Conservation (phyloP, 2,888 invertebrate genomes). For the Noctua pronuba region DNA sequence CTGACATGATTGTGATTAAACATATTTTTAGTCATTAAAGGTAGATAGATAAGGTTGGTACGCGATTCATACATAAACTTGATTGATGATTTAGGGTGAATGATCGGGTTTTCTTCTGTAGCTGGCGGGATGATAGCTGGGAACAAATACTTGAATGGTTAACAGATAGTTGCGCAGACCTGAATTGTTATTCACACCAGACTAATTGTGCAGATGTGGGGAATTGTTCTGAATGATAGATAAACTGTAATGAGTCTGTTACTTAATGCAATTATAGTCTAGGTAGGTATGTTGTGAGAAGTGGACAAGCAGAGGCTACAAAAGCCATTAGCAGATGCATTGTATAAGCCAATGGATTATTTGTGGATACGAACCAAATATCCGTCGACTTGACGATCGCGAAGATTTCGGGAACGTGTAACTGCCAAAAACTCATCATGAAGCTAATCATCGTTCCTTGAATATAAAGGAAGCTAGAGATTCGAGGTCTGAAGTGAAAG, state of each 20-base stretch:
- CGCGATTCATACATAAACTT: neutral
- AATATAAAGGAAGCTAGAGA: neutral
- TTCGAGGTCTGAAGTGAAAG: neutral
- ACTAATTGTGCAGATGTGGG: neutral
- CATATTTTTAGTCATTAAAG: neutral
- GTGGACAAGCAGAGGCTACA: neutral
- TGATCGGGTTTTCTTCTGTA: neutral
- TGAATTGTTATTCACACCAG: neutral
- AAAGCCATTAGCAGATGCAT: neutral
- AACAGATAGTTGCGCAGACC: neutral
- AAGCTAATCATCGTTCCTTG: neutral
- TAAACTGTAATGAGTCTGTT: neutral
- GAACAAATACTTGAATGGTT: slow-evolving; percentile 2
- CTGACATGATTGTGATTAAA: slow-evolving; percentile 16
- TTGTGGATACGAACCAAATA: neutral
- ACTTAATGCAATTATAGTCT: neutral
- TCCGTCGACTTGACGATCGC: neutral
- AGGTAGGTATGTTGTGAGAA: neutral
- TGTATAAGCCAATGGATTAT: neutral
- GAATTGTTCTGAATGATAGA: neutral
- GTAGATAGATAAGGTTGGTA: neutral
- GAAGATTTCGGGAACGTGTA: neutral
- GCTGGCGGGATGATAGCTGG: neutral
- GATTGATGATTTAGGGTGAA: neutral
- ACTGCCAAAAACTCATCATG: neutral